These are phyloP conservation scores for Sebastes jordani DNA, from an alignment of 2,797 vertebrate genomes.

Conservation along the genomic window DNA sequence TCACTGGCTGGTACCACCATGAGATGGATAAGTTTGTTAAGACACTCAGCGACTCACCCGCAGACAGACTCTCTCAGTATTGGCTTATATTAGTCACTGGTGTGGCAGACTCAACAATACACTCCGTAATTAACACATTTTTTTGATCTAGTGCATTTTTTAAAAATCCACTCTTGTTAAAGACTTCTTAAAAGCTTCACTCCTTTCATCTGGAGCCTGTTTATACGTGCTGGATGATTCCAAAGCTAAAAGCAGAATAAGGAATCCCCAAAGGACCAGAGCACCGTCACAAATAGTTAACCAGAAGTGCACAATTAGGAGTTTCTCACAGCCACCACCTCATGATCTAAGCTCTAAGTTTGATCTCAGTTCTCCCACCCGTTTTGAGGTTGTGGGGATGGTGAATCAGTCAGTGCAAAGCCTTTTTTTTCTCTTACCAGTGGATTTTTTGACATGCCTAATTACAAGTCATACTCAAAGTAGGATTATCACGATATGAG, in stretches of 20 bases:
- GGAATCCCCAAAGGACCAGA: slow-evolving; percentile 34
- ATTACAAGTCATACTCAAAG: not conserved
- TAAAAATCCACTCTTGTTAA: slow-evolving; percentile 37
- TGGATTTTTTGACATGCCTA: slow-evolving; percentile 5
- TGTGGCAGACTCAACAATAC: slow-evolving; percentile 68
- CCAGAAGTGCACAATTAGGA: slow-evolving; percentile 43
- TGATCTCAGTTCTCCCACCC: slow-evolving; percentile 42
- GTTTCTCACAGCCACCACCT: slow-evolving; percentile 50
- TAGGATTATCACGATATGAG: not conserved
- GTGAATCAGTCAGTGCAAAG: slow-evolving; percentile 26
- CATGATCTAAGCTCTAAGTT: slow-evolving; percentile 31
- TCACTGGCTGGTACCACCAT: slow-evolving; percentile 66
- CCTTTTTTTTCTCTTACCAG: not conserved
- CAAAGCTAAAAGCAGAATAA: slow-evolving; percentile 24
- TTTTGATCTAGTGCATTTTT: slow-evolving; percentile 17
- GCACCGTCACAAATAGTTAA: slow-evolving; percentile 34
- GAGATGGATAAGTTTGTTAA: slow-evolving; percentile 55
- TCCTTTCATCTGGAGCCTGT: slow-evolving; percentile 46
- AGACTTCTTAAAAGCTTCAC: slow-evolving; percentile 18
- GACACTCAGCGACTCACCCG: slow-evolving; percentile 53
- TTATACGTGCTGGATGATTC: slow-evolving; percentile 32
- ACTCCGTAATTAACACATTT: slow-evolving; percentile 48
- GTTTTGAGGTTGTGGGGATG: slow-evolving; percentile 28
- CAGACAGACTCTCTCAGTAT: slow-evolving; percentile 33
- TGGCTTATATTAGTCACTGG: slow-evolving; percentile 73